These are phyloP conservation scores for Melanerpes formicivorus DNA, from an alignment of 2,113 vertebrate species.

Conservation along the genomic window DNA sequence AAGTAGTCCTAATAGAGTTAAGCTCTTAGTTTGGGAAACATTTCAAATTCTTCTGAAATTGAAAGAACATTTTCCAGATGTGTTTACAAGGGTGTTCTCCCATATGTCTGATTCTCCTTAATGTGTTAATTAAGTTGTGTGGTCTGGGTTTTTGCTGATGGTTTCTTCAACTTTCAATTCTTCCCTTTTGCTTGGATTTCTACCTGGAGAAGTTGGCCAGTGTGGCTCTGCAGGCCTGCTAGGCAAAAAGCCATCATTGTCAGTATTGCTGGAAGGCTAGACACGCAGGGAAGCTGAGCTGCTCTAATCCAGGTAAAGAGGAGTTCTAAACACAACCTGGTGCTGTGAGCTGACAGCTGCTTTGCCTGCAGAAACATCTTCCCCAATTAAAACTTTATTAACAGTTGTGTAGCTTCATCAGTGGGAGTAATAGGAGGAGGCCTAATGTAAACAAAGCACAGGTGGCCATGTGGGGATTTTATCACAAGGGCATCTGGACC, in stretches of 20 bases:
- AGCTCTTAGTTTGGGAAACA: neutral
- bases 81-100: neutral
- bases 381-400: slow-evolving; percentile 15
- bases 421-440: slow-evolving; percentile 3
- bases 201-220: neutral
- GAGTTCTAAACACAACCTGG: neutral
- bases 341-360: neutral
- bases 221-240: neutral
- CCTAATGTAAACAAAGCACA: slow-evolving; percentile 27
- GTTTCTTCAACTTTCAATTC: neutral
- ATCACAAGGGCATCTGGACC: neutral
- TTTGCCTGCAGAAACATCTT: slow-evolving; percentile 5
- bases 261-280: neutral
- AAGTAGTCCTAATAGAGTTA: neutral
- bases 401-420: neutral
- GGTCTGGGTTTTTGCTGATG: neutral
- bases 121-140: neutral
- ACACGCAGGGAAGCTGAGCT: neutral
- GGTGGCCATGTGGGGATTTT: slow-evolving; percentile 1
- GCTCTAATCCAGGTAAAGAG: neutral
- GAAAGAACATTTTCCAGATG: neutral
- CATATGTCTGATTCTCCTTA: neutral
- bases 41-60: neutral
- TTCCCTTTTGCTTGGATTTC: neutral
- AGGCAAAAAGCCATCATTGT: neutral